Base-by-base conservation (phyloP, 2,888 invertebrate species). In the Yponomeuta sedellus region DNA sequence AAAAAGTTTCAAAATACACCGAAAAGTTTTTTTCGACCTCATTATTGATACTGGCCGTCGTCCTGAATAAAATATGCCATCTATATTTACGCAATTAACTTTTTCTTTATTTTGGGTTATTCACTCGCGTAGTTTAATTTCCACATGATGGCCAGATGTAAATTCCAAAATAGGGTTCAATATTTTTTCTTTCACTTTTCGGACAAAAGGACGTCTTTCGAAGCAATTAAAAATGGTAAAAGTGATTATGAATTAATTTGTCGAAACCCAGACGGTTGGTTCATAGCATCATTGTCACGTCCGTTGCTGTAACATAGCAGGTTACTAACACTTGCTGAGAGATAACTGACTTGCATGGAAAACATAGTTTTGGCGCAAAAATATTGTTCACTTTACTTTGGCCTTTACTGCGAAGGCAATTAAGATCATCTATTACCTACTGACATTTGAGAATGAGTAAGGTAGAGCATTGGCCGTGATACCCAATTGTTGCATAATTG, bases 221-320 rank as follows among this genome's bases (percentile, higher is more conserved):
- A n/a, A 34, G 10, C n/a, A 61, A 63, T 63, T 63, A 22, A 52
- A 6, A 44, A 19, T 44, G 20, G n/a, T 2, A 44, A 63, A 63
- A 63, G 22, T 63, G 34, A 61, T 25, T 61, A 34, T 61, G 19
- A 61, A 34, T 34, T 34, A 10, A 16, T 61, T 10, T 52, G 44
- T 52, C 44, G 16, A 4, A 4, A 44, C 44, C 10, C 19, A 11
- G 28, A 11, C 20, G 44, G 22, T 63, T 63, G 63, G 20, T 44
- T 22, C 5, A 73, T 76, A 72, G 81, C 77, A 85, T 83, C 81
- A 71, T 69, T n/a, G 75, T 80, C 87, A 87, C 88, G 86, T 87
- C 69, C 69, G 22, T 68, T 67, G 67, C 64, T 19, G 66, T 66
- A 67, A 68, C n/a, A n/a, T 61, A 20, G 39, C 11, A 22, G 25